phyloP scores from a whole-genome alignment of 1,140 invertebrate genomes.

The Trichonephila clavipes region DNA sequence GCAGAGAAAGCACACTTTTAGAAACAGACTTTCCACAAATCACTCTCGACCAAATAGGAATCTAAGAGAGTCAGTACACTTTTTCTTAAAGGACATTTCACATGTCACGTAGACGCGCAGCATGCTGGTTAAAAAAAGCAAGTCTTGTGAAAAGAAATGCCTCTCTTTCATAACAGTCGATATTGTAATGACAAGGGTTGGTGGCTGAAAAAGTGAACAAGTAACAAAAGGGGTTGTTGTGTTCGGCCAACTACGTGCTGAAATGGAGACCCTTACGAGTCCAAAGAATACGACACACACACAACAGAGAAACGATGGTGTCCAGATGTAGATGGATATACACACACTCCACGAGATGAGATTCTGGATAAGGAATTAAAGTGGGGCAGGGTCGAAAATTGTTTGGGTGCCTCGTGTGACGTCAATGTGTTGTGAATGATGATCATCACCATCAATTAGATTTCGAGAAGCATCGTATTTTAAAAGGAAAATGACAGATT shows the following conservation, averaged over 20 bases:
- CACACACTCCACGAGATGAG: background rate
- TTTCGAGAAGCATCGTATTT: background rate
- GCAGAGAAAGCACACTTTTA: background rate
- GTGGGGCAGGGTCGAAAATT: constrained; percentile 44
- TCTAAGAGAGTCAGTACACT: background rate
- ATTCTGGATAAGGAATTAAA: constrained; percentile 27
- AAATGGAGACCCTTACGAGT: constrained; percentile 10
- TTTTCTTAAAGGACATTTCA: constrained; percentile 31
- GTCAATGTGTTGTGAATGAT: background rate
- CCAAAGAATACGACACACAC: background rate
- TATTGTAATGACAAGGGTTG: constrained; percentile 2
- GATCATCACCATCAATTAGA: background rate
- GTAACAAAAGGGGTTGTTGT: constrained; percentile 45
- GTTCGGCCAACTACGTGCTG: constrained; percentile 34
- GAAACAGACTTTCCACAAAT: constrained; percentile 20
- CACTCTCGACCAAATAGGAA: constrained; percentile 34
- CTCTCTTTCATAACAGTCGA: constrained; percentile 8
- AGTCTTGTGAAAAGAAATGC: background rate
- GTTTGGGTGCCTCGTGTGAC: constrained; percentile 37
- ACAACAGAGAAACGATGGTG: background rate
- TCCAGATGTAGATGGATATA: constrained; percentile 10
- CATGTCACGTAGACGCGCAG: constrained; percentile 27
- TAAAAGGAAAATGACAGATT: background rate
- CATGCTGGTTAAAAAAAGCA: background rate
- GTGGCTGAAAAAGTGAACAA: background rate